Conservation (phyloP, 2,797 vertebrate genomes). For the Simalia tracyae region DNA sequence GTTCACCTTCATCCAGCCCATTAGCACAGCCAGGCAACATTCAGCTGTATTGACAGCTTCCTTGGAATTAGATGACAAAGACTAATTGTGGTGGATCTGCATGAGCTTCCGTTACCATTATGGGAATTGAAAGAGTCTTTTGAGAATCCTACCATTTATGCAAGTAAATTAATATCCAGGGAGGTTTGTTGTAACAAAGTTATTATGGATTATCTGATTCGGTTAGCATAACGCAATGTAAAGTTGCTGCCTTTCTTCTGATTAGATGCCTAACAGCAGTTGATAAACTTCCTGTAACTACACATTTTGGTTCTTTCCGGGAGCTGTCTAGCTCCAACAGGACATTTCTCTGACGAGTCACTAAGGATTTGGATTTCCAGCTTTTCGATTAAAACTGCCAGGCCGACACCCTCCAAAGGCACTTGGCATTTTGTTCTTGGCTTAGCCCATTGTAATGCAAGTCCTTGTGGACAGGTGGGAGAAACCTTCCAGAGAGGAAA, state of each 20-base stretch:
- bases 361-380: background rate
- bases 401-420: background rate
- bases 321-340: background rate
- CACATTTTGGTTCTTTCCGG: background rate
- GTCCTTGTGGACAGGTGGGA: background rate
- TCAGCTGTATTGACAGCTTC: background rate
- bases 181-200: background rate
- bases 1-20: background rate
- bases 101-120: background rate
- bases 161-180: background rate
- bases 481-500: background rate
- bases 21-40: background rate
- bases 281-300: background rate
- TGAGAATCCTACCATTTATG: background rate
- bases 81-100: background rate
- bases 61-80: slow-evolving; percentile 1
- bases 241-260: background rate
- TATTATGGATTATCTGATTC: background rate
- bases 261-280: background rate
- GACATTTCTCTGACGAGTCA: background rate
- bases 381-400: background rate
- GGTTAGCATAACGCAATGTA: background rate
- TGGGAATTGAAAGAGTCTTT: background rate
- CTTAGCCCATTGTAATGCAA: background rate
- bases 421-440: background rate